Percentiles rank a stretch among this genome's conserved stretches.
These are phyloP conservation scores for Zhengitettix transpicula DNA, from an alignment of 2,888 invertebrate genomes.

Conservation along the genomic window DNA sequence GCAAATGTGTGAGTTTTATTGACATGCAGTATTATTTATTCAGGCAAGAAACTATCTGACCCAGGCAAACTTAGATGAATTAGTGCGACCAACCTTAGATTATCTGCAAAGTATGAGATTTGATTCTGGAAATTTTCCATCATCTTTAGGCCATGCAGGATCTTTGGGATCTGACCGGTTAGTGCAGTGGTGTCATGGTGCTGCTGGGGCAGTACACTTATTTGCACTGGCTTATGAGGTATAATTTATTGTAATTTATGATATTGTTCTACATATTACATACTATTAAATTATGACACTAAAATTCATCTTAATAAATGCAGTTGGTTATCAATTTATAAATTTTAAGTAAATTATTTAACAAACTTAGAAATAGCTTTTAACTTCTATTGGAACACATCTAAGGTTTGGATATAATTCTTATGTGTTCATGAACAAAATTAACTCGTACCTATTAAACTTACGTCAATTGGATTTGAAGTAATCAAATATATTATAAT, in stretches of 20 bases:
- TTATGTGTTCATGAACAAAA: no score
- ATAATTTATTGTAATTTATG: constrained; percentile 8
- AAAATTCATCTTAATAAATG: no score
- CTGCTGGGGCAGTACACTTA: constrained; percentile 66
- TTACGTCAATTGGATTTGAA: no score
- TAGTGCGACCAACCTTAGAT: constrained; percentile 46
- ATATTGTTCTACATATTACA: background rate
- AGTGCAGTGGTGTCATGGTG: constrained; percentile 92
- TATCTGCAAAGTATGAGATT: constrained; percentile 40
- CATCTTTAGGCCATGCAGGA: constrained; percentile 31
- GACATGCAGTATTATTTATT: background rate
- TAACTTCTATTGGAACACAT: background rate
- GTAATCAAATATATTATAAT: no score
- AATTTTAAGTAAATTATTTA: no score
- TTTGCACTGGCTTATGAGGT: constrained; percentile 52
- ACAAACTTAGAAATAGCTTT: no score
- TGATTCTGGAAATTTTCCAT: constrained; percentile 56
- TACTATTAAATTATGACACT: background rate
- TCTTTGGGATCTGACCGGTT: constrained; percentile 49
- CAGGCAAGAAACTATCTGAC: constrained; percentile 39
- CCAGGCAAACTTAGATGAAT: constrained; percentile 34
- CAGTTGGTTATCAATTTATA: no score
- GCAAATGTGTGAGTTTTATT: no score
- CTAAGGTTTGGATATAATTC: no score
- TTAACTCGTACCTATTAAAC: no score